Base-by-base conservation (phyloP, 2,113 vertebrate species). In the Crotalus tigris region DNA sequence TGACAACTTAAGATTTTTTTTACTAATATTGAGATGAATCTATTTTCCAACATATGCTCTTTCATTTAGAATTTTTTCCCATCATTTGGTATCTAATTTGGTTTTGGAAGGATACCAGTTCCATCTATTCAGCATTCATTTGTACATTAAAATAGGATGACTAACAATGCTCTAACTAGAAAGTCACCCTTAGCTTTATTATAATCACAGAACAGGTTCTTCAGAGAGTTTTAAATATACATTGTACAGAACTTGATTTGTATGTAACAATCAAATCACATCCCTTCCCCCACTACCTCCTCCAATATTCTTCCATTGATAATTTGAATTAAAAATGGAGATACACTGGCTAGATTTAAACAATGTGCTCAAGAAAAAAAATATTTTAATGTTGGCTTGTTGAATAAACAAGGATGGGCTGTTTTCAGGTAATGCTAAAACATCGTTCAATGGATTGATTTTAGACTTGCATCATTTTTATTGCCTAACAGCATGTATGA, bases 121-220 rank as follows among this genome's bases (percentile, higher is more conserved):
- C 19, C 21, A 92, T 44, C 54, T 90, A 49, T 58, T 92, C 46
- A 53, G 85, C 53, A 39, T 87, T 92, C 53, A 89, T 29, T 89
- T 55, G 46, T 88, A 87, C 87, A 92, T 92, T 89, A 89, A 58
- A 92, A 92, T 81, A 81, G 88, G 15, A 89, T 89, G 49, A 85
- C 89, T 64, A 88, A 21, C 7, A 33, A 26, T 19, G 8, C 53
- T 89, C 8, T 33, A 55, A 89, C 54, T 59, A 33, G 39, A 89
- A 89, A 88, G 88, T 92, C 39, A 92, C 64, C 53, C 58, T 89
- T 85, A 89, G 64, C 54, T 44, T 89, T 92, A 92, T 89, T 92
- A 85, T 85, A 58, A 92, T 89, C 24, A 85, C 87, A 92, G 87
- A 75, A 92, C 53, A 92, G 49, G 87, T 89, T 85, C 29, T 89